These are phyloP conservation scores for Aethina tumida DNA, from an alignment of 1,140 invertebrate genomes.

Conservation along the genomic window DNA sequence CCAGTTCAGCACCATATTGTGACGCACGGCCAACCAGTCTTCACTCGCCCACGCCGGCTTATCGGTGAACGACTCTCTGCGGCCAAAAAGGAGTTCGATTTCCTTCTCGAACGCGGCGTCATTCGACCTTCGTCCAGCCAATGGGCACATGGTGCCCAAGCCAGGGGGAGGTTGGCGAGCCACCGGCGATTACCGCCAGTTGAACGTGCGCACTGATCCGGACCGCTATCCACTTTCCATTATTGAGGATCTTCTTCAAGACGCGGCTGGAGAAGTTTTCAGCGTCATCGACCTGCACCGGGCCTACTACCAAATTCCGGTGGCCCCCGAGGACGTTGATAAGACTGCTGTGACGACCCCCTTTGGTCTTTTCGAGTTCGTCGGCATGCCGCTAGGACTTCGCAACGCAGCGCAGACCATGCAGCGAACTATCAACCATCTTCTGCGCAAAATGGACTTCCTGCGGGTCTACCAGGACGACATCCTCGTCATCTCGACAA, in stretches of 20 bases:
- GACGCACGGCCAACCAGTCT: slow-evolving; percentile 29
- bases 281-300: slow-evolving; percentile 31
- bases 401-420: slow-evolving; percentile 22
- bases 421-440: slow-evolving; percentile 15
- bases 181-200: slow-evolving; percentile 36
- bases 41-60: slow-evolving; percentile 27
- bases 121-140: slow-evolving; percentile 29
- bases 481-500: slow-evolving; percentile 30
- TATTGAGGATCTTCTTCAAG: slow-evolving; percentile 5
- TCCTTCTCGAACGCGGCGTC: slow-evolving; percentile 20
- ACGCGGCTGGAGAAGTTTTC: slow-evolving; percentile 33
- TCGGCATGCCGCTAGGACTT: slow-evolving; percentile 15
- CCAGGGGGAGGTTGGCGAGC: slow-evolving; percentile 29
- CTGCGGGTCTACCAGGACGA: slow-evolving; percentile 25
- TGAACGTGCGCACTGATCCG: slow-evolving; percentile 36
- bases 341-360: slow-evolving; percentile 21
- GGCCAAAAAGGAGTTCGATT: slow-evolving; percentile 26
- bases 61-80: slow-evolving; percentile 23
- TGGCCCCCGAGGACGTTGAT: slow-evolving; percentile 19
- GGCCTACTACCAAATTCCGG: slow-evolving; percentile 36
- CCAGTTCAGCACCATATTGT: slow-evolving; percentile 22
- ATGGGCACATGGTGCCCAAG: slow-evolving; percentile 38
- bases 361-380: slow-evolving; percentile 21
- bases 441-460: slow-evolving; percentile 11
- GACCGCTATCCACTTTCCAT: slow-evolving; percentile 25